Evolutionary conservation across 1,140 invertebrate species (phyloP).

Genomic region (Leptopilina boulardi): DNA sequence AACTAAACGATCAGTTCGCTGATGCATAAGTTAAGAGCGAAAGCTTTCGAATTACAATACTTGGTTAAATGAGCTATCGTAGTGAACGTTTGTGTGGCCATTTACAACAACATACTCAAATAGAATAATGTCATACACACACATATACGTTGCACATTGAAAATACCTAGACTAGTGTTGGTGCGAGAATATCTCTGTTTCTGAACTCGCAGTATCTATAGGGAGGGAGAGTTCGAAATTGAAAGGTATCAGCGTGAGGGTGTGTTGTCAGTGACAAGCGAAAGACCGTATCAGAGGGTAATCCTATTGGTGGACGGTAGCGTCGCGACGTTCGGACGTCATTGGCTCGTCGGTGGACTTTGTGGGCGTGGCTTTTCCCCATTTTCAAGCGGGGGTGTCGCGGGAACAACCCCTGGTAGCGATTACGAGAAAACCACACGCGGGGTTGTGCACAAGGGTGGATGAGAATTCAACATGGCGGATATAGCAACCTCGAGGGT

Average conservation of each 20-base stretch:
- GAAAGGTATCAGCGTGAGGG: constrained; percentile 52
- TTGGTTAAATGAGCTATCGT: constrained; percentile 38
- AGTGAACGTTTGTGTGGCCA: constrained; percentile 41
- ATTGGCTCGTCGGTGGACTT: constrained; percentile 66
- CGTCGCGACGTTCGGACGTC: constrained; percentile 69
- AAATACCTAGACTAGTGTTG: background rate
- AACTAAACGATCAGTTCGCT: background rate
- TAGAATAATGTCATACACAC: background rate
- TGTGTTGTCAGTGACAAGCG: constrained; percentile 69
- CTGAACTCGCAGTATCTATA: background rate
- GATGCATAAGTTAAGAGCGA: constrained; percentile 23
- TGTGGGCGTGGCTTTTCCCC: constrained; percentile 65
- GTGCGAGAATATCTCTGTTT: constrained; percentile 5
- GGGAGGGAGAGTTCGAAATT: constrained; percentile 47
- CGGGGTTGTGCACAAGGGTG: constrained; percentile 34
- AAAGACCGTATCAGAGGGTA: constrained; percentile 77
- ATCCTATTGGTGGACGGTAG: constrained; percentile 76
- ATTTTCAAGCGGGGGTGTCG: constrained; percentile 42
- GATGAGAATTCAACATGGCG: constrained; percentile 67
- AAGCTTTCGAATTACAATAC: constrained; percentile 14
- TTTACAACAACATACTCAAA: background rate
- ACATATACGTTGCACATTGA: background rate
- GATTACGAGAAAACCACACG: constrained; percentile 60
- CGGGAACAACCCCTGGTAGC: constrained; percentile 58
- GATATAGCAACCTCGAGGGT: constrained; percentile 36